phyloP scores from a whole-genome alignment of 2,888 invertebrate species.

The Spodoptera littoralis region DNA sequence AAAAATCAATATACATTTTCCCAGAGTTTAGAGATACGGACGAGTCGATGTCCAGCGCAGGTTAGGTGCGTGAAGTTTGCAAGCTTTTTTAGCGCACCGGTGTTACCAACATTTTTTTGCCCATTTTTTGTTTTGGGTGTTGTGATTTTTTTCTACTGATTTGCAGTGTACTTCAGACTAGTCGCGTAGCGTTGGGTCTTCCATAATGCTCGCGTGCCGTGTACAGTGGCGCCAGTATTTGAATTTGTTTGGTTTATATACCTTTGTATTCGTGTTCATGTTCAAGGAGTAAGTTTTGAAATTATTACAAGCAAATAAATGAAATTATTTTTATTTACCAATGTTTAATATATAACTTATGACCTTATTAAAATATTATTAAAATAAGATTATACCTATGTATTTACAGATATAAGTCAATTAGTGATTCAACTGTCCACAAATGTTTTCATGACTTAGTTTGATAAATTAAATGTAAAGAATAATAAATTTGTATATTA shows the following conservation, averaged over 20 bases:
- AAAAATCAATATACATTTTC: conserved; percentile 90
- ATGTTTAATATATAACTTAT: no score
- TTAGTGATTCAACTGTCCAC: no score
- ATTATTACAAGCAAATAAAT: conserved; percentile 20
- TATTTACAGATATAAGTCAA: no score
- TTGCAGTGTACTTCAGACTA: conserved; percentile 80
- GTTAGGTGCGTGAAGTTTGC: conserved; percentile 89
- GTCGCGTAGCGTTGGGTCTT: conserved; percentile 77
- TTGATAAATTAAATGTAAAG: no score
- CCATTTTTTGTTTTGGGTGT: conserved; percentile 88
- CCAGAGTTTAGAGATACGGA: conserved; percentile 87
- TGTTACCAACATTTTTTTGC: conserved; percentile 89
- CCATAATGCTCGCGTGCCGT: conserved; percentile 71
- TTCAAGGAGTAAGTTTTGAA: conserved; percentile 33
- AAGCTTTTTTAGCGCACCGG: conserved; percentile 90
- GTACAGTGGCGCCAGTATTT: conserved; percentile 72
- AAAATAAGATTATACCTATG: no score
- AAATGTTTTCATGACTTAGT: no score
- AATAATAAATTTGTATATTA: neutral
- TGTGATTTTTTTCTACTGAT: conserved; percentile 87
- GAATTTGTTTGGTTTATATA: conserved; percentile 35
- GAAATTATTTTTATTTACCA: no score
- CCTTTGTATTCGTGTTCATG: conserved; percentile 19
- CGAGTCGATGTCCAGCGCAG: conserved; percentile 90
- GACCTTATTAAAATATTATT: no score